phyloP scores from a whole-genome alignment of 2,113 vertebrate genomes.

The Alethe castanea region DNA sequence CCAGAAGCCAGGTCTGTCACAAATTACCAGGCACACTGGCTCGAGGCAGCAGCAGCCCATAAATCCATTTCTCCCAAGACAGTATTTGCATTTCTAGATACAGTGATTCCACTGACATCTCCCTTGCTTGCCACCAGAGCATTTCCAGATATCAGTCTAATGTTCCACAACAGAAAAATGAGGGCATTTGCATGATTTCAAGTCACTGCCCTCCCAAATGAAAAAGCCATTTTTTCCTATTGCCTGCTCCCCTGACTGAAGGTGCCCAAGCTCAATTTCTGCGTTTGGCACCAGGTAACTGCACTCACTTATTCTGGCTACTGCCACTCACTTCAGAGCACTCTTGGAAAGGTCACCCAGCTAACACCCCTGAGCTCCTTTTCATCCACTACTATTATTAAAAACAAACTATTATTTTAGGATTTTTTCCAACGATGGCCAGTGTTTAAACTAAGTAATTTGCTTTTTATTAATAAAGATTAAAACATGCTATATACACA shows the following conservation, averaged over 20 bases:
- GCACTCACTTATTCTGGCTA: background rate
- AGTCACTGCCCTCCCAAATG: background rate
- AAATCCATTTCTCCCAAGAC: background rate
- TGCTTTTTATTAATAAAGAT: background rate
- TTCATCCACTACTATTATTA: background rate
- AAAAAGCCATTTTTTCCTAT: background rate
- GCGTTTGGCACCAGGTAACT: background rate
- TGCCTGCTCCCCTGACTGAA: background rate
- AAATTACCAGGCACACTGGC: background rate
- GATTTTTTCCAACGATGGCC: background rate
- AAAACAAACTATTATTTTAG: background rate
- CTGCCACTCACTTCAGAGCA: background rate
- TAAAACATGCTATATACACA: background rate
- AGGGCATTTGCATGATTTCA: background rate
- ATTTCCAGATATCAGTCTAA: background rate
- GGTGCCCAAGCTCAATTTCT: background rate
- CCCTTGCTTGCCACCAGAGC: background rate
- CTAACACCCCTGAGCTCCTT: background rate
- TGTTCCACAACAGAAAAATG: background rate
- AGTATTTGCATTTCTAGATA: background rate
- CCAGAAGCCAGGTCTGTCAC: background rate
- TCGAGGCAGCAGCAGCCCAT: background rate
- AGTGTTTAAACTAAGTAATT: background rate
- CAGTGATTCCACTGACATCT: background rate
- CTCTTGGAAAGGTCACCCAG: background rate